phyloP scores from a whole-genome alignment of 2,113 vertebrate genomes.

The Eulemur macaco region DNA sequence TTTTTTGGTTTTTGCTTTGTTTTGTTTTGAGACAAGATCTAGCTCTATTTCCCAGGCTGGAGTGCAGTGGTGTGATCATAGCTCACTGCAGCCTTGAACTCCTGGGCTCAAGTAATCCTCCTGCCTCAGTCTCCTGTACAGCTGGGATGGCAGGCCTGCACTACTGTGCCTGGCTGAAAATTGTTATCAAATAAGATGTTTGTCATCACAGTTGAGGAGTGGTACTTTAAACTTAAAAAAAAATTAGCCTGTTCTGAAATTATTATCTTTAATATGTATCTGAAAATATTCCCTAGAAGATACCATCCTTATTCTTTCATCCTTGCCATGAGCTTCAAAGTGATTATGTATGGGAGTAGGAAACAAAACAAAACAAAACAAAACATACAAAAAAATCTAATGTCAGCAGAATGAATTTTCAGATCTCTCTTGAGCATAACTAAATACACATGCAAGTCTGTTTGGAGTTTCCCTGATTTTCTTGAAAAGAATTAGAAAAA shows the following conservation, averaged over 20 bases:
- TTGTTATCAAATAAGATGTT: neutral
- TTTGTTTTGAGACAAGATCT: too few relatives aligned
- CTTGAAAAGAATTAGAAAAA: neutral
- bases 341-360: neutral
- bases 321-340: neutral
- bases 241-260: constrained; percentile 76
- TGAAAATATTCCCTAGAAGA: constrained; percentile 78
- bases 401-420: neutral
- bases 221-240: constrained; percentile 76
- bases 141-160: too few relatives aligned
- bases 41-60: too few relatives aligned
- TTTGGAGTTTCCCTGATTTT: neutral
- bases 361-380: neutral
- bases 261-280: constrained; percentile 70
- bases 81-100: too few relatives aligned
- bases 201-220: constrained; percentile 5
- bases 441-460: neutral
- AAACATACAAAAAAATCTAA: neutral
- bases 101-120: too few relatives aligned
- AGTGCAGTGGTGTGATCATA: too few relatives aligned
- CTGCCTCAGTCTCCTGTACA: too few relatives aligned
- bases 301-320: constrained; percentile 62
- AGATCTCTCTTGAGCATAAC: neutral
- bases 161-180: too few relatives aligned
- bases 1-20: too few relatives aligned